Conservation (phyloP, 2,113 vertebrate species). For the Scortum barcoo region DNA sequence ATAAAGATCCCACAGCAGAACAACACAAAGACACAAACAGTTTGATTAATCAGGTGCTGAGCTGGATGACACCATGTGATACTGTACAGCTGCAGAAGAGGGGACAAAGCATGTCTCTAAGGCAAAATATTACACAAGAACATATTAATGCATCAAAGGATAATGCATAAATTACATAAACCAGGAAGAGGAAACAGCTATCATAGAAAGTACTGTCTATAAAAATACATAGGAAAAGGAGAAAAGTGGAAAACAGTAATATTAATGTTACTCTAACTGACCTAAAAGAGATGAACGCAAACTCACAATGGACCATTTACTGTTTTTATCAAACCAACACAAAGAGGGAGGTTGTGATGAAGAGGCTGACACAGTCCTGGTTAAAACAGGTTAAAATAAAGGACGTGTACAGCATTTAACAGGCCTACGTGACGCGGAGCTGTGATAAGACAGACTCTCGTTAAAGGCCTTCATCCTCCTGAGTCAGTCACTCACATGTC, state of each 20-base stretch:
- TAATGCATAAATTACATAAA: not conserved
- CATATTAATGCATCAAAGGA: not conserved
- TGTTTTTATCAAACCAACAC: too few relatives aligned
- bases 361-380: not conserved
- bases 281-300: too few relatives aligned
- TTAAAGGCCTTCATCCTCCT: slow-evolving; percentile 2
- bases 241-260: too few relatives aligned
- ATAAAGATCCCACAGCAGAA: too few relatives aligned
- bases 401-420: not conserved
- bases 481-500: not conserved
- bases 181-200: not conserved
- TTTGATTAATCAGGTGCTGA: too few relatives aligned
- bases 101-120: not conserved
- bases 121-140: not conserved
- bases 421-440: not conserved
- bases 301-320: too few relatives aligned
- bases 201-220: too few relatives aligned
- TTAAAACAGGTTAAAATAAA: not conserved
- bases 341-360: not conserved
- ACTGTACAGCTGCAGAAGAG: not conserved
- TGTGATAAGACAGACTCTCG: slow-evolving; percentile 4
- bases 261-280: too few relatives aligned
- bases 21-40: too few relatives aligned
- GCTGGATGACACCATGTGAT: too few relatives aligned
- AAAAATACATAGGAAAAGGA: too few relatives aligned